Base-by-base conservation (phyloP, 2,797 vertebrate genomes). In the Babyrousa celebensis region DNA sequence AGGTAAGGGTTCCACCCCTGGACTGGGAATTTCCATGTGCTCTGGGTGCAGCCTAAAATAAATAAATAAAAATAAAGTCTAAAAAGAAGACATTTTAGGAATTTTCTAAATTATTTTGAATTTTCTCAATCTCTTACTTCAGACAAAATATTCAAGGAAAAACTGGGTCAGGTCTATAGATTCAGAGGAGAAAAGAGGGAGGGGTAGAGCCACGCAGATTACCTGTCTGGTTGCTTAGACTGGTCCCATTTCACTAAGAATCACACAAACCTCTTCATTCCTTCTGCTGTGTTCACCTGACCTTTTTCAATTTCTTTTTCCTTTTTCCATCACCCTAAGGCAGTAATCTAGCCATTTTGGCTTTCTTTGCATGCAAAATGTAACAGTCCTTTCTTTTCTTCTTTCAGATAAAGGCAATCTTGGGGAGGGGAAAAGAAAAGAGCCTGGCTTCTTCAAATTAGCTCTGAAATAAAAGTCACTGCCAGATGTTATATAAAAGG, bases 401-500 rank as follows among this genome's bases (percentile, higher is more conserved):
- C 95, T 96, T 88, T 54, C 72, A 97, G 90, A 98, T 96, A 97
- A 96, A 98, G 96, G 97, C 97, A 89, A 89, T 95, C 89, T 87
- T 79, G 16, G 86, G 95, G 91, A 94, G 86, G 77, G 79, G 75
- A 17, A 94, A 58, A 95, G 94, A 91, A 96, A 96, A 91, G 88
- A 0, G 94, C 96, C 97, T 90, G 96, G 96, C 98, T 98, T 98
- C 98, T 98, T 98, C 97, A 98, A 98, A 98, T 96, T 97, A 98
- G 96, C 95, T 94, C 96, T 98, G 98, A 98, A 98, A 98, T 97
- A 97, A 96, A 97, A 98, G 97, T 96, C 97, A 98, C 92, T 98
- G 98, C 98, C 98, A 99, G 98, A 98, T 98, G 98, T 98, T 98
- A 98, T 97, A 98, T 98, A 99, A 99, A 98, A 77, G 89, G 96